phyloP scores from a whole-genome alignment of 2,888 invertebrate species.

The Trisateles emortualis region DNA sequence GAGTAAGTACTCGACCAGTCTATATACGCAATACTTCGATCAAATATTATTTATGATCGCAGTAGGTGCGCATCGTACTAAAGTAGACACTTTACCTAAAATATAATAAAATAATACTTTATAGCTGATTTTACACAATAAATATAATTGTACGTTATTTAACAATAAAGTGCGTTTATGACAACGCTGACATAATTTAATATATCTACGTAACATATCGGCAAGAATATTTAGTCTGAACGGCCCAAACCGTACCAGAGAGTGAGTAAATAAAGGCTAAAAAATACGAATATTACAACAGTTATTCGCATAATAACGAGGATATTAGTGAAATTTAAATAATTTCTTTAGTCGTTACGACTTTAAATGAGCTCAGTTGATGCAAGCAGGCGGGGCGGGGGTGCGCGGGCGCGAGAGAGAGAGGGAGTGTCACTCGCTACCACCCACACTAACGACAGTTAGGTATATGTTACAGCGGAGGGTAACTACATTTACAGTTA shows the following conservation, averaged over 20 bases:
- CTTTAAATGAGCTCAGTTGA: slow-evolving; percentile 32
- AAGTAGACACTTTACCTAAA: too few relatives aligned
- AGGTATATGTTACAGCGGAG: slow-evolving; percentile 1
- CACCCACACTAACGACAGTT: slow-evolving; percentile 5
- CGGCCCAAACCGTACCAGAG: slow-evolving; percentile 20
- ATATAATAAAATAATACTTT: too few relatives aligned
- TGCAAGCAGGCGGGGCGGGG: background rate
- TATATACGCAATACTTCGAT: too few relatives aligned
- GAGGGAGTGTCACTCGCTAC: background rate
- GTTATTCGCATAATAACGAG: slow-evolving; percentile 36
- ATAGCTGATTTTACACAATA: too few relatives aligned
- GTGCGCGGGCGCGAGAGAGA: background rate
- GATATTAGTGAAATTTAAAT: slow-evolving; percentile 48
- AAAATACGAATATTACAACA: slow-evolving; percentile 27
- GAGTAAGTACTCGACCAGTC: too few relatives aligned
- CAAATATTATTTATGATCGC: too few relatives aligned
- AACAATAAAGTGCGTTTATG: too few relatives aligned
- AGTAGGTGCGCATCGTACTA: too few relatives aligned
- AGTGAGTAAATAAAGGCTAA: slow-evolving; percentile 27
- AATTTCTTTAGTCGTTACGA: slow-evolving; percentile 47
- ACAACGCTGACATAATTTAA: too few relatives aligned
- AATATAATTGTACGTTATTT: too few relatives aligned
- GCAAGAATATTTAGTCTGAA: too few relatives aligned
- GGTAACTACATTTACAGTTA: slow-evolving; percentile 22
- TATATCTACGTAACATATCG: too few relatives aligned